These are phyloP conservation scores for Tachina grossa DNA, from an alignment of 2,888 invertebrate species.

Conservation along the genomic window DNA sequence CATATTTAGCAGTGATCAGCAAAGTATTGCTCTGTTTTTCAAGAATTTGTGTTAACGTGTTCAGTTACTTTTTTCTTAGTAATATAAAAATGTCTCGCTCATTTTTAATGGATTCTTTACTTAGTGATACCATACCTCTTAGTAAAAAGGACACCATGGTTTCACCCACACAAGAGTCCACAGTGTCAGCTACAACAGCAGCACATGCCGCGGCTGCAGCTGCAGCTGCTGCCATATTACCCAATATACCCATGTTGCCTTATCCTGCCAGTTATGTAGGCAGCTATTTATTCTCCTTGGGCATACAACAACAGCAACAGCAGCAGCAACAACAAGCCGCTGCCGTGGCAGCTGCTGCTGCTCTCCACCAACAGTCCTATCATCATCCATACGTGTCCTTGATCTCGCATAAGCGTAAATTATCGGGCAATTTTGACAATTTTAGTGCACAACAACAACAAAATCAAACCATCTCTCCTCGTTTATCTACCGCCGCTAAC, in stretches of 20 bases:
- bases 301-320: constrained; percentile 86
- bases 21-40: constrained; percentile 37
- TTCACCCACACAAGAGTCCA: constrained; percentile 76
- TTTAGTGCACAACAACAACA: constrained; percentile 73
- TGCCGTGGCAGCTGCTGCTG: constrained; percentile 74
- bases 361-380: constrained; percentile 73
- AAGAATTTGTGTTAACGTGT: neutral
- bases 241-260: constrained; percentile 84
- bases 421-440: constrained; percentile 71
- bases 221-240: constrained; percentile 80
- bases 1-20: constrained; percentile 76
- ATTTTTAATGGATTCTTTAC: constrained; percentile 91
- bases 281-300: constrained; percentile 86
- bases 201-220: constrained; percentile 83
- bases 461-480: constrained; percentile 38
- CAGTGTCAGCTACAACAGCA: constrained; percentile 53
- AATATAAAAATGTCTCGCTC: constrained; percentile 88
- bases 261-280: constrained; percentile 87
- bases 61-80: neutral
- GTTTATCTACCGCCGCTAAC: constrained; percentile 55
- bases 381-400: constrained; percentile 77
- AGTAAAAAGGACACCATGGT: constrained; percentile 77
- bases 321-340: constrained; percentile 78
- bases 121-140: constrained; percentile 86
- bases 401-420: constrained; percentile 77